These are phyloP conservation scores for Myotis davidii DNA, from an alignment of 2,113 vertebrate species.

Conservation along the genomic window DNA sequence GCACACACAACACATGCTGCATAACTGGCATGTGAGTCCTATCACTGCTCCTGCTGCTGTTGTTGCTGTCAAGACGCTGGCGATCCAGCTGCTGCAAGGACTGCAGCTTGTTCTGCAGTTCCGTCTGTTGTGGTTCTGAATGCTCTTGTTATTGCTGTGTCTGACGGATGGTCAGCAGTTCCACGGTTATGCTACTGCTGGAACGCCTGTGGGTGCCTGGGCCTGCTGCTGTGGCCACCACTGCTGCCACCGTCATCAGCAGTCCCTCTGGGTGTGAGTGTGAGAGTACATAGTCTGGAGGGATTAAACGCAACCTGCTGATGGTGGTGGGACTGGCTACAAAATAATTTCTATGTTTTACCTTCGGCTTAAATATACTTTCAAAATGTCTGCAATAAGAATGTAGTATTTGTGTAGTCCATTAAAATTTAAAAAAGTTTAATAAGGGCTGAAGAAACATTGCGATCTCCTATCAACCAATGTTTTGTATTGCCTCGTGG, in stretches of 20 bases:
- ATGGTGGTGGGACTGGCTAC: not conserved
- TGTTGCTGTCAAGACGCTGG: not conserved
- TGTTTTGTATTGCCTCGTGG: not conserved
- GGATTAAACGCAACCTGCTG: not conserved
- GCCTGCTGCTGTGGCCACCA: fast-evolving
- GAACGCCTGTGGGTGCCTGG: not conserved
- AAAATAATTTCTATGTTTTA: not conserved
- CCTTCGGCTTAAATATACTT: not conserved
- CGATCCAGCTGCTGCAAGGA: fast-evolving
- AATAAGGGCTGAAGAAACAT: not conserved
- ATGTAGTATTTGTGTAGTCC: not conserved
- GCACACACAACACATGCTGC: no score
- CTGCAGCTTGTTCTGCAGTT: not conserved
- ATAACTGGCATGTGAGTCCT: not conserved
- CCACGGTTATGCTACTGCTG: not conserved
- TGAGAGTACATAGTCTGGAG: not conserved
- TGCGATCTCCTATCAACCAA: not conserved
- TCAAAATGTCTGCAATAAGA: not conserved
- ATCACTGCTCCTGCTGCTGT: fast-evolving
- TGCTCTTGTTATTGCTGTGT: not conserved
- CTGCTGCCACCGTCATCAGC: not conserved
- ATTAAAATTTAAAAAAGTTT: not conserved
- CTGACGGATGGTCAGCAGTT: not conserved
- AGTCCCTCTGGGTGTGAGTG: not conserved
- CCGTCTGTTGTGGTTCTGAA: not conserved